Conservation (phyloP, 2,888 invertebrate species). For the Patella caerulea region DNA sequence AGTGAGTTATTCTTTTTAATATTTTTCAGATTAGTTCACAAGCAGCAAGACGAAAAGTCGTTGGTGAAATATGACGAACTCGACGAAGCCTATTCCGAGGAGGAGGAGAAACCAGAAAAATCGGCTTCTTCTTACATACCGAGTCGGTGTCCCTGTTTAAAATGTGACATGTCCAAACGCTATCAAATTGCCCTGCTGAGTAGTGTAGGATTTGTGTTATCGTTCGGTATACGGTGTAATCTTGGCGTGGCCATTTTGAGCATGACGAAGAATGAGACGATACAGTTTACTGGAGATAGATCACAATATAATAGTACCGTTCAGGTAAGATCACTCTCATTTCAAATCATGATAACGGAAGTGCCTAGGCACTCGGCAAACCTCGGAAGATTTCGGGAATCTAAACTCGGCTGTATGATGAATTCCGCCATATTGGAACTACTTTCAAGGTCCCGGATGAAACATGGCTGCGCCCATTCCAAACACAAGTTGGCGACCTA, state of each 20-base stretch:
- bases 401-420: too few relatives aligned
- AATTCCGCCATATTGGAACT: too few relatives aligned
- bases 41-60: constrained; percentile 62
- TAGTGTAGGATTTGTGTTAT: constrained; percentile 73
- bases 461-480: too few relatives aligned
- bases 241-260: constrained; percentile 97
- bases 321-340: background rate
- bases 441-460: too few relatives aligned
- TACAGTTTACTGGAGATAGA: constrained; percentile 40
- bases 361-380: too few relatives aligned
- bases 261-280: constrained; percentile 72
- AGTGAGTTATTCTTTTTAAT: background rate
- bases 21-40: constrained; percentile 58
- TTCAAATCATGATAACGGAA: too few relatives aligned
- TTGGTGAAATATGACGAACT: constrained; percentile 68
- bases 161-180: constrained; percentile 58
- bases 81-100: constrained; percentile 64
- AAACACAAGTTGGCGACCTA: too few relatives aligned
- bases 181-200: constrained; percentile 72
- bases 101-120: constrained; percentile 47
- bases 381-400: too few relatives aligned
- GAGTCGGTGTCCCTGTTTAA: constrained; percentile 42
- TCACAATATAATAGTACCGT: background rate
- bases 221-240: constrained; percentile 94
- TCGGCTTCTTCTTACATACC: constrained; percentile 13